These are phyloP conservation scores for Morpho achilles DNA, from an alignment of 2,888 invertebrate genomes.

Conservation along the genomic window DNA sequence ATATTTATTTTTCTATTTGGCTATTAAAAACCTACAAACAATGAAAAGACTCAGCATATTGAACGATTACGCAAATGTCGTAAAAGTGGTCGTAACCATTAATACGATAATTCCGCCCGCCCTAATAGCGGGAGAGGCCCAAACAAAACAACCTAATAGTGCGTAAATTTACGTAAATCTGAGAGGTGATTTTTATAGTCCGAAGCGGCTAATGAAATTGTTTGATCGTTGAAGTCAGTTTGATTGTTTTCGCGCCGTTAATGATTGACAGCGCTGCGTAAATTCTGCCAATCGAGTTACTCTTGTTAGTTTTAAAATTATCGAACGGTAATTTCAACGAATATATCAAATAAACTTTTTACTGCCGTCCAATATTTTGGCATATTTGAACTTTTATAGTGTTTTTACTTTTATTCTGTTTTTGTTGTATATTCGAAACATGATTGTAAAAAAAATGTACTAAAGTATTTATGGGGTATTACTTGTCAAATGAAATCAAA, in stretches of 20 bases:
- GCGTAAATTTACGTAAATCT: slow-evolving; percentile 40
- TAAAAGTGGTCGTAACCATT: slow-evolving; percentile 29
- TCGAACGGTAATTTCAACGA: slow-evolving; percentile 26
- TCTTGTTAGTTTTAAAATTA: slow-evolving; percentile 30
- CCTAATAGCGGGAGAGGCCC: slow-evolving; percentile 44
- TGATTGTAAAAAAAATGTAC: no score
- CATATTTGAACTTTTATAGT: slow-evolving; percentile 11
- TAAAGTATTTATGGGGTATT: no score
- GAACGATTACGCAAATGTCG: slow-evolving; percentile 19
- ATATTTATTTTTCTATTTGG: slow-evolving; percentile 9
- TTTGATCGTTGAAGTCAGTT: slow-evolving; percentile 52
- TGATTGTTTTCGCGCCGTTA: slow-evolving; percentile 53
- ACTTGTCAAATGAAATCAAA: no score
- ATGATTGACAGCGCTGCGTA: slow-evolving; percentile 37
- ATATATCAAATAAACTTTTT: slow-evolving; percentile 24
- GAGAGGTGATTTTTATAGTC: slow-evolving; percentile 52
- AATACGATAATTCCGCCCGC: slow-evolving; percentile 41
- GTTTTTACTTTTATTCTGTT: neutral
- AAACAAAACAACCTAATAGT: slow-evolving; percentile 46
- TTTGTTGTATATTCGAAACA: neutral
- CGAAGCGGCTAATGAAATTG: slow-evolving; percentile 51
- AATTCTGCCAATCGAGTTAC: slow-evolving; percentile 30
- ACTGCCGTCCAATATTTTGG: slow-evolving; percentile 20
- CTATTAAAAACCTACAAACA: slow-evolving; percentile 16
- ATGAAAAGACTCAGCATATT: slow-evolving; percentile 14